Evolutionary conservation across 2,797 vertebrate genomes (phyloP), one percentile per base, ranked within the genome.

Genomic region (Cottoperca gobio): DNA sequence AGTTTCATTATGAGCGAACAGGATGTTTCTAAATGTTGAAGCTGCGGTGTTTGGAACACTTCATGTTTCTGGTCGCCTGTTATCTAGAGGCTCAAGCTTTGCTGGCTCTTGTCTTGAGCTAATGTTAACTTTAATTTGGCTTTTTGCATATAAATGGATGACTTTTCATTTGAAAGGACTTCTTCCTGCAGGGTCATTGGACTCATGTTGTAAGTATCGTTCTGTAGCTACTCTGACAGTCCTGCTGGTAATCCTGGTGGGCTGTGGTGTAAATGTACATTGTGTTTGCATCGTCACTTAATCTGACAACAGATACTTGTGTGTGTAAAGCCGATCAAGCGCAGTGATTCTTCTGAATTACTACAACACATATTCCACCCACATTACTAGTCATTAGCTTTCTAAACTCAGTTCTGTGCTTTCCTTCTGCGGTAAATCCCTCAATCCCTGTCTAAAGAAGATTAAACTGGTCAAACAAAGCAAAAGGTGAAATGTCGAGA

Each of bases 1-100:
- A 33, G 78, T 88, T 90, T 89, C 78, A 78, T 37, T 84, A 52
- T 89, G 82, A 85, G 43, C 11, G 40, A 86, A 90, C 82, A 90
- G 90, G 91, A 93, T 88, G 86, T 91, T 91, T 90, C 86, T 77
- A 66, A 91, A 92, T 31, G 40, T 42, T 12, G 16, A n/a, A 68
- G 39, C n/a, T 19, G 39, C 60, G n/a, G 40, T 50, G 33, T 77
- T 74, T 53, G 31, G 42, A 57, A 8, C 69, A 48, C 69, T 79
- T 84, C 12, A 14, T 42, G 53, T 79, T 70, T 75, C 52, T 35
- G 37, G 24, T 50, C 11, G 46, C 63, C 16, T 61, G 5, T 19
- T 68, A 24, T 6, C 4, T 8, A 5, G 1, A 10, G 8, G 13
- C 37, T 53, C 26, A n/a, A 43, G 24, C 21, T 54, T 26, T 16